Evolutionary conservation across 35 echinoderm and acorn worm species (phyloP).

Genomic region (Stichopus chloronotus): DNA sequence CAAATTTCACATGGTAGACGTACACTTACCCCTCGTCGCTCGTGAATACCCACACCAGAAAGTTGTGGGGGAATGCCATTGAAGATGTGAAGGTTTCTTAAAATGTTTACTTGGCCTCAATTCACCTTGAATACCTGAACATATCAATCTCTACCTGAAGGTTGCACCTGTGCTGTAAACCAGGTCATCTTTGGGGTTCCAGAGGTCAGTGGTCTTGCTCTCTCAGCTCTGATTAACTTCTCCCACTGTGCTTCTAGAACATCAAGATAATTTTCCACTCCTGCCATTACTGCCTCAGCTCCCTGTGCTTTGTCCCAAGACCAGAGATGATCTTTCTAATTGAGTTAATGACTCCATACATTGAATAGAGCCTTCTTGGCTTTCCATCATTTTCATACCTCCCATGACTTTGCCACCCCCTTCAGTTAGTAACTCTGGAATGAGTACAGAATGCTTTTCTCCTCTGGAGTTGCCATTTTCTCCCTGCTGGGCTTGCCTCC

Average conservation of each 20-base stretch:
- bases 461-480: not conserved
- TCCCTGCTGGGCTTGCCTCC: not conserved
- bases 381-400: slow-evolving; percentile 7
- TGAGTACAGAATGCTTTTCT: not conserved
- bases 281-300: not conserved
- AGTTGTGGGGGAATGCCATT: too few species aligned
- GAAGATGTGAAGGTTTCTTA: too few species aligned
- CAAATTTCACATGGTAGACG: too few species aligned
- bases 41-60: too few species aligned
- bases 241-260: slow-evolving; percentile 14
- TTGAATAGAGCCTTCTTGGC: not conserved
- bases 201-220: not conserved
- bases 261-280: slow-evolving; percentile 17
- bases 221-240: slow-evolving; percentile 15
- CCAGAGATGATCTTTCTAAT: not conserved
- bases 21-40: too few species aligned
- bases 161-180: not conserved
- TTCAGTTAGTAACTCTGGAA: not conserved
- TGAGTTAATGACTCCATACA: not conserved
- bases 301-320: not conserved
- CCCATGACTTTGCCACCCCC: not conserved
- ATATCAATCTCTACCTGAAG: not conserved
- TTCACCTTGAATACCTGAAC: slow-evolving; percentile 22
- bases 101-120: slow-evolving; percentile 36
- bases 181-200: not conserved